Conservation (phyloP, 2,113 vertebrate genomes). For the Melanotaenia duboulayi region DNA sequence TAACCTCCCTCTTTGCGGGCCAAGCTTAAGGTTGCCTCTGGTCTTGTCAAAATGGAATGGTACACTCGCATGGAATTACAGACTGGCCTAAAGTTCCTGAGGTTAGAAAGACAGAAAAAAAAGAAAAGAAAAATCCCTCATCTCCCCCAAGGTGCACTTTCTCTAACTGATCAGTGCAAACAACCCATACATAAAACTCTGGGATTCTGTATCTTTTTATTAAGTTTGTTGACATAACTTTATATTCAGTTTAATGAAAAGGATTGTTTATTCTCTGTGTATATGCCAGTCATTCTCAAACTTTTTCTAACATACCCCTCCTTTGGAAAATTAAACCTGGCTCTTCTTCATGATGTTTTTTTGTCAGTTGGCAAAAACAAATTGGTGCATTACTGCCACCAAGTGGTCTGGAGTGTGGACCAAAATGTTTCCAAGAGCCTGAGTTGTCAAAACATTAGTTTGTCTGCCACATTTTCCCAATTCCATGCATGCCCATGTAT, state of each 20-base stretch:
- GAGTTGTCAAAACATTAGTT: too few relatives aligned
- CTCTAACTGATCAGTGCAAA: constrained; percentile 3
- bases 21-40: constrained; percentile 46
- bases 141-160: constrained; percentile 17
- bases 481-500: too few relatives aligned
- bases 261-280: neutral
- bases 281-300: too few relatives aligned
- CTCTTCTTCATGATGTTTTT: too few relatives aligned
- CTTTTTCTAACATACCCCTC: too few relatives aligned
- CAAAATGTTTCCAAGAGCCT: too few relatives aligned
- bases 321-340: too few relatives aligned
- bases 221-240: neutral
- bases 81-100: neutral
- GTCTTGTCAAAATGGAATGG: constrained; percentile 42
- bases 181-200: neutral
- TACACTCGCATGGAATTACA: constrained; percentile 37
- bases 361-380: too few relatives aligned
- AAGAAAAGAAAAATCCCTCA: neutral
- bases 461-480: too few relatives aligned
- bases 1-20: constrained; percentile 46
- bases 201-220: neutral
- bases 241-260: neutral
- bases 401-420: too few relatives aligned
- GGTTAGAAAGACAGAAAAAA: neutral
- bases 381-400: too few relatives aligned